phyloP scores from a whole-genome alignment of 2,888 invertebrate species.

The Eupithecia exiguata region DNA sequence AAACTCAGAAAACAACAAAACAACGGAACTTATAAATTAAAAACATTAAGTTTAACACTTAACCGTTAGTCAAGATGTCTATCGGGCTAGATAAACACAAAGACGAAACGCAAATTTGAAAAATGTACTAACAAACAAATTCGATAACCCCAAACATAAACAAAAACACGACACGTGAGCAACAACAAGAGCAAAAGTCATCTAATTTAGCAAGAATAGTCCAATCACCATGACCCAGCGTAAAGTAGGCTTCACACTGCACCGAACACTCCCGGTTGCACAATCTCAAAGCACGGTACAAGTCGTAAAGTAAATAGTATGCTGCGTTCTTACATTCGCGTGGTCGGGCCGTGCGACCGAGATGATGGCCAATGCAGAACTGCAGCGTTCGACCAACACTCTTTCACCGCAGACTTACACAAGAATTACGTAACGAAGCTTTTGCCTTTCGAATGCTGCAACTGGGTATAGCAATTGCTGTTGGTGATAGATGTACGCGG shows the following conservation, averaged over 20 bases:
- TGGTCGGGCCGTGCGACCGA: conserved; percentile 57
- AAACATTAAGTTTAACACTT: not conserved
- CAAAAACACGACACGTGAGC: conserved; percentile 19
- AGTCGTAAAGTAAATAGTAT: conserved; percentile 22
- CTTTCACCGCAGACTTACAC: conserved; percentile 77
- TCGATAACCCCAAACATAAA: conserved; percentile 17
- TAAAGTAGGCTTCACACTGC: conserved; percentile 40
- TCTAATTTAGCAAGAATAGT: conserved; percentile 13
- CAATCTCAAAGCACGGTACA: conserved; percentile 39
- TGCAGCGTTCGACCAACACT: conserved; percentile 63
- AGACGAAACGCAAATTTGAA: conserved; percentile 1
- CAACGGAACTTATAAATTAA: not conserved
- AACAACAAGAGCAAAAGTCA: conserved; percentile 7
- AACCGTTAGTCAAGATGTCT: not conserved
- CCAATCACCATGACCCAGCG: conserved; percentile 29
- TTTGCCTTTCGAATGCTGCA: conserved; percentile 76
- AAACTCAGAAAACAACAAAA: conserved; percentile 4
- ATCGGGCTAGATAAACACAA: not conserved
- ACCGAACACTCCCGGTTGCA: conserved; percentile 47
- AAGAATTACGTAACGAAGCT: conserved; percentile 72
- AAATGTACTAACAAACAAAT: not conserved
- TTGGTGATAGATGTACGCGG: conserved; percentile 48
- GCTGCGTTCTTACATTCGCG: conserved; percentile 33
- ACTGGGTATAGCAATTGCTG: conserved; percentile 63
- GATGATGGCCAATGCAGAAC: conserved; percentile 67